Conservation (phyloP, 2,797 vertebrate species). For the Phylloscopus collybita region DNA sequence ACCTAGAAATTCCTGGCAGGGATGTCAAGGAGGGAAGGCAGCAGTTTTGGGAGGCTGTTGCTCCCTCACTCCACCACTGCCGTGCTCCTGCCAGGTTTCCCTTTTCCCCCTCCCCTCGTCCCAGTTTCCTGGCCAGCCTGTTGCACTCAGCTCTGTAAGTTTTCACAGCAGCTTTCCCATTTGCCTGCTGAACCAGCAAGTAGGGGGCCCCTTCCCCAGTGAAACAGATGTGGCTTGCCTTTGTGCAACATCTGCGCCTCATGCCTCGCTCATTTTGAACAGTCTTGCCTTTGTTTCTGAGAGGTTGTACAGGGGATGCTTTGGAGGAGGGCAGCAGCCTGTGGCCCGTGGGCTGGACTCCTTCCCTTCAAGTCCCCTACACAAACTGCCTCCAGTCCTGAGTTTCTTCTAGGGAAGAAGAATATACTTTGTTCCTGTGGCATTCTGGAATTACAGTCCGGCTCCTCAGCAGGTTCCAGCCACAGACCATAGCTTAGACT, state of each 20-base stretch:
- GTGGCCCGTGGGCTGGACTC: not conserved
- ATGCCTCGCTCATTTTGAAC: not conserved
- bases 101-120: not conserved
- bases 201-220: not conserved
- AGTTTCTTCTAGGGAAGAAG: not conserved
- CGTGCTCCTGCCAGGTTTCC: not conserved
- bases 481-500: not conserved
- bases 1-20: not conserved
- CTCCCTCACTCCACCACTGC: not conserved
- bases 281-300: constrained; percentile 20
- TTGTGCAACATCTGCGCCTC: constrained; percentile 45
- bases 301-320: not conserved
- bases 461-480: not conserved
- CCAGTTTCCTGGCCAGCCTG: not conserved
- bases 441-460: not conserved
- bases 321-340: constrained; percentile 2
- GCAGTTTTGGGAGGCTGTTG: not conserved
- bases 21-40: not conserved
- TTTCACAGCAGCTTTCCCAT: constrained; percentile 9
- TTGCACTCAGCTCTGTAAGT: not conserved
- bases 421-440: fast-evolving
- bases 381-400: not conserved
- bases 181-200: constrained; percentile 19
- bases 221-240: constrained; percentile 33
- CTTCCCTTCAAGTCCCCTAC: not conserved